Percentiles rank a stretch among this genome's conserved stretches.
Conservation (phyloP, 2,888 invertebrate species). For the Platycnemis pennipes region DNA sequence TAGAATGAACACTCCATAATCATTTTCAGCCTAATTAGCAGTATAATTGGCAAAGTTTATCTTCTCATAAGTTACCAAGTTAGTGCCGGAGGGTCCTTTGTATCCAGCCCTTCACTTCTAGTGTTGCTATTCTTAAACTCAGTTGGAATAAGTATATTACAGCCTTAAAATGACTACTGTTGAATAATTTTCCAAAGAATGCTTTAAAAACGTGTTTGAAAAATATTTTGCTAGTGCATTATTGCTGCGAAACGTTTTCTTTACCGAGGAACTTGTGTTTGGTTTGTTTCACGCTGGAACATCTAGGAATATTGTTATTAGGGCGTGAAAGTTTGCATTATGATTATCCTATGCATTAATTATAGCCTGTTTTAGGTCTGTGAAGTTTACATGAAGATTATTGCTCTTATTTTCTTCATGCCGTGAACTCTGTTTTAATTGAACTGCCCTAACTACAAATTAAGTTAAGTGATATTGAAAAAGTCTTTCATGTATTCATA, state of each 20-base stretch:
- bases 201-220: background rate
- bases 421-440: too few relatives aligned
- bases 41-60: constrained; percentile 1
- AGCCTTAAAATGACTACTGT: background rate
- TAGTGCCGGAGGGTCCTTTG: background rate
- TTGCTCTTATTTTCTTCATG: too few relatives aligned
- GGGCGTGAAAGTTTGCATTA: too few relatives aligned
- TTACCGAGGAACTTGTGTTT: too few relatives aligned
- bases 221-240: background rate
- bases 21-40: background rate
- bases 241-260: background rate
- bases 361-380: too few relatives aligned
- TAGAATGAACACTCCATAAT: background rate
- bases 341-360: too few relatives aligned
- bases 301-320: too few relatives aligned
- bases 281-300: too few relatives aligned
- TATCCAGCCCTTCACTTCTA: background rate
- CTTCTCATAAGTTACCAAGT: background rate
- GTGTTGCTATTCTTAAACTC: background rate
- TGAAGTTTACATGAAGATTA: too few relatives aligned
- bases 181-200: background rate
- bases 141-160: background rate
- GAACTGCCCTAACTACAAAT: too few relatives aligned
- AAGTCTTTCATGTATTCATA: too few relatives aligned
- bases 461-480: too few relatives aligned